Evolutionary conservation across 2,113 vertebrate species (phyloP).

Genomic region (Rhinopithecus roxellana): DNA sequence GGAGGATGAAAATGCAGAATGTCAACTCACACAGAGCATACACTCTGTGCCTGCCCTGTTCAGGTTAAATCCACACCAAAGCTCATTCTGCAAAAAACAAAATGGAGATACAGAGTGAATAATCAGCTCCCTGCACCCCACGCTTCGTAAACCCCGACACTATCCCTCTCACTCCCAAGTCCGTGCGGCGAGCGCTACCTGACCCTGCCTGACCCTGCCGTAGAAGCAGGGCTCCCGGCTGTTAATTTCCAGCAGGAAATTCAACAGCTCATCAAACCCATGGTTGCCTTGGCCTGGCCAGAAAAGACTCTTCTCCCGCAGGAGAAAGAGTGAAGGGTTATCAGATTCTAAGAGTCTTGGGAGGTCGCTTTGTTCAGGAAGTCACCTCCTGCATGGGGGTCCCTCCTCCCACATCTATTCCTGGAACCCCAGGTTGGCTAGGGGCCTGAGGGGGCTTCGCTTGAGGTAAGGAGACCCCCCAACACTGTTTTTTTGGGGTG

Average conservation of each 20-base stretch:
- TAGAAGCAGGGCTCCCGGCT: no score
- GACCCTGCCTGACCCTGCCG: no score
- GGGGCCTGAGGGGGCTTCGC: fast-evolving
- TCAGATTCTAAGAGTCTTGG: neutral
- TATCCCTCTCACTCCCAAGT: neutral
- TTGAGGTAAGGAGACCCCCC: no score
- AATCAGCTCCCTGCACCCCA: neutral
- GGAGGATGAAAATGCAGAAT: neutral
- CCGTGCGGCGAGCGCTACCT: fast-evolving
- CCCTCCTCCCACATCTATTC: neutral
- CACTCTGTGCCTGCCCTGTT: no score
- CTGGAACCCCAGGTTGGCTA: neutral
- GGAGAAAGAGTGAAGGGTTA: neutral
- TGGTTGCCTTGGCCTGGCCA: neutral
- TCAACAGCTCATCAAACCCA: neutral
- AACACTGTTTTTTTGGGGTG: neutral
- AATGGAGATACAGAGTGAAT: neutral
- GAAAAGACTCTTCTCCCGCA: neutral
- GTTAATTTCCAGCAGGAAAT: no score
- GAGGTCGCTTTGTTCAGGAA: no score
- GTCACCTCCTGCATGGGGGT: fast-evolving
- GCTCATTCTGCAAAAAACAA: neutral
- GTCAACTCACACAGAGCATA: neutral
- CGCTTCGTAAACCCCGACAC: neutral
- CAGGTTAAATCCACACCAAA: neutral